Conservation (phyloP, 1,140 invertebrate genomes). For the Tetramorium parvispinum region DNA sequence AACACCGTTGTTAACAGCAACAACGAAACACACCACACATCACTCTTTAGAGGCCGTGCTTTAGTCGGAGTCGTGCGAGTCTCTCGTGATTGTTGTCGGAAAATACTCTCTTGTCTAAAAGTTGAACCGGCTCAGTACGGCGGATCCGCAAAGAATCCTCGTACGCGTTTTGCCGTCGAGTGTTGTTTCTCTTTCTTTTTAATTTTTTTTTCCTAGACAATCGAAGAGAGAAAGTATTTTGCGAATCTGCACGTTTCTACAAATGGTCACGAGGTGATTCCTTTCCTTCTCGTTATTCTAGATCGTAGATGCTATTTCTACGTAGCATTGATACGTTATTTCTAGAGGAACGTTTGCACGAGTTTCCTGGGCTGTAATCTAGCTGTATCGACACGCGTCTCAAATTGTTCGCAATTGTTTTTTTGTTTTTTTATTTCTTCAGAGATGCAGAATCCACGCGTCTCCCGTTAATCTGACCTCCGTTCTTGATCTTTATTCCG, state of each 20-base stretch:
- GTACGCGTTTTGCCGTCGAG: neutral
- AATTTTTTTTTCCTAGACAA: neutral
- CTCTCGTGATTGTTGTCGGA: conserved; percentile 55
- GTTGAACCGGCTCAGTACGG: neutral
- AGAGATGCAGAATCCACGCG: conserved; percentile 14
- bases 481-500: neutral
- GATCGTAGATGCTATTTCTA: conserved; percentile 72
- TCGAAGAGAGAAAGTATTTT: conserved; percentile 67
- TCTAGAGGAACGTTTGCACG: conserved; percentile 73
- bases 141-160: conserved; percentile 26
- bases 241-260: conserved; percentile 57
- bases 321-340: conserved; percentile 71
- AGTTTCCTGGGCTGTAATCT: conserved; percentile 65
- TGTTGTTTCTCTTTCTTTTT: neutral
- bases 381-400: neutral
- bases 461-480: neutral
- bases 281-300: conserved; percentile 56
- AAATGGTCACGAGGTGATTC: conserved; percentile 58
- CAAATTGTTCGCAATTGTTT: neutral
- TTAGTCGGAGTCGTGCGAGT: conserved; percentile 60
- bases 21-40: conserved; percentile 66
- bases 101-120: conserved; percentile 44
- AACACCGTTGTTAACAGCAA: conserved; percentile 54
- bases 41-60: conserved; percentile 69
- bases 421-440: neutral